Conservation (phyloP, 2,797 vertebrate species). For the Onychomys arenicola region DNA sequence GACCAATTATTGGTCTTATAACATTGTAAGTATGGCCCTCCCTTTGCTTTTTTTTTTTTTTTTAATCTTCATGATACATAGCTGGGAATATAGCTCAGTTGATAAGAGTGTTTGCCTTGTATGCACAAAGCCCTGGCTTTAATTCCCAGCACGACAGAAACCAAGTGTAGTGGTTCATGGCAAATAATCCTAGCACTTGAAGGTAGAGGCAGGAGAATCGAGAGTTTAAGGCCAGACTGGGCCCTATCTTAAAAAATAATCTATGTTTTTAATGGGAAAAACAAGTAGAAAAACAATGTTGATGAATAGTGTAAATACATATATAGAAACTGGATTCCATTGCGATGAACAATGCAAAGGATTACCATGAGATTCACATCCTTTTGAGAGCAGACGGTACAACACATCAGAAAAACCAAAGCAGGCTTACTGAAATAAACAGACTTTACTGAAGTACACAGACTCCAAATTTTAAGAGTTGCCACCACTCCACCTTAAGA, state of each 20-base stretch:
- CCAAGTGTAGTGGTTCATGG: not conserved
- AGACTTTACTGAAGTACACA: not conserved
- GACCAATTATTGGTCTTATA: slow-evolving; percentile 96
- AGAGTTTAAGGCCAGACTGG: not conserved
- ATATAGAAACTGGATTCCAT: not conserved
- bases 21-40: slow-evolving; percentile 93
- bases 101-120: not conserved
- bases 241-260: not conserved
- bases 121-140: not conserved
- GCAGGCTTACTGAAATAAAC: slow-evolving; percentile 16
- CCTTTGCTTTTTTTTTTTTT: not conserved
- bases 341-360: slow-evolving; percentile 21
- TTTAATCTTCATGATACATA: slow-evolving; percentile 54
- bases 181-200: not conserved
- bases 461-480: too few relatives aligned
- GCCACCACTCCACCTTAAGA: not conserved
- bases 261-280: not conserved
- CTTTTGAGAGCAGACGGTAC: not conserved
- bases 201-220: not conserved
- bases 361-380: not conserved
- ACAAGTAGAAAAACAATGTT: not conserved
- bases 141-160: not conserved
- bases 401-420: not conserved
- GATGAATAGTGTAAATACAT: not conserved
- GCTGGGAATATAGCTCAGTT: not conserved